phyloP scores from a whole-genome alignment of 2,888 invertebrate species.

The Polymixis lichenea region DNA sequence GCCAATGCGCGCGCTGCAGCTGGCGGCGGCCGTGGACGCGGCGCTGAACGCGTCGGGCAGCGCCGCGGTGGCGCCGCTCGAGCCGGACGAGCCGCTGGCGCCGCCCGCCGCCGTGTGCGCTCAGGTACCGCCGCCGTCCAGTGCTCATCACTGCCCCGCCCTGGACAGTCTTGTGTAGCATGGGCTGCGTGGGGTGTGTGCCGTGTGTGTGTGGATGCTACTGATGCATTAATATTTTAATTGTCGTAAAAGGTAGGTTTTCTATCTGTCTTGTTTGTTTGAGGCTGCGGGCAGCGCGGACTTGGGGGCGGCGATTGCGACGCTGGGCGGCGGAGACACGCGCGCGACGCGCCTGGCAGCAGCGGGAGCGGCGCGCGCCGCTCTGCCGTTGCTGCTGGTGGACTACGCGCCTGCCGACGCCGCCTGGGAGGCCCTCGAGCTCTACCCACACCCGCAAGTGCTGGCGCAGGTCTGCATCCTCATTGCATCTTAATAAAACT shows the following conservation, averaged over 20 bases:
- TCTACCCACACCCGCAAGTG: slow-evolving; percentile 77
- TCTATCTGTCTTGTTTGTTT: neutral
- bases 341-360: slow-evolving; percentile 71
- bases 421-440: slow-evolving; percentile 75
- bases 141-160: neutral
- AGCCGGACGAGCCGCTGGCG: slow-evolving; percentile 69
- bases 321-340: slow-evolving; percentile 64
- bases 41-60: slow-evolving; percentile 61
- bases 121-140: slow-evolving; percentile 30
- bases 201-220: too few relatives aligned
- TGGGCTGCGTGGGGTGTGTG: too few relatives aligned
- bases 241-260: neutral
- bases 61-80: slow-evolving; percentile 53
- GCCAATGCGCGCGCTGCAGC: slow-evolving; percentile 68
- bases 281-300: slow-evolving; percentile 38
- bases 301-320: slow-evolving; percentile 61
- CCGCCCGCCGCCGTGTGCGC: slow-evolving; percentile 66
- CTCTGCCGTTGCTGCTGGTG: slow-evolving; percentile 77
- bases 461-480: slow-evolving; percentile 69
- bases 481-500: neutral
- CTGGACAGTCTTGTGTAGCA: too few relatives aligned
- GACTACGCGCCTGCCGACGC: slow-evolving; percentile 69
- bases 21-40: slow-evolving; percentile 73
- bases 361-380: slow-evolving; percentile 79
- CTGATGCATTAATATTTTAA: neutral